These are phyloP conservation scores for Laothoe populi DNA, from an alignment of 2,888 invertebrate species.

Conservation along the genomic window DNA sequence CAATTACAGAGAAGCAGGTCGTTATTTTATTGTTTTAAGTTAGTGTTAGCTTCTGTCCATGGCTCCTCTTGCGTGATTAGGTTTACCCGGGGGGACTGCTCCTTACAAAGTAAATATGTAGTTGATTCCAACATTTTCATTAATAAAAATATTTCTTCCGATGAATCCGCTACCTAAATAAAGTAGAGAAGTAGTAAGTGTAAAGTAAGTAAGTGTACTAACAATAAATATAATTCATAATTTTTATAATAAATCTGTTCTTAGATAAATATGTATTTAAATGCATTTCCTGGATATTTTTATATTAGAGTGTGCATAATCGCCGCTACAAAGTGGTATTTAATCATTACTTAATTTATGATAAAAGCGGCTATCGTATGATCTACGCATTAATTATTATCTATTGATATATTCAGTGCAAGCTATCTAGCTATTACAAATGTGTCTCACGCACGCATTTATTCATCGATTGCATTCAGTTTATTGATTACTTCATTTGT, in stretches of 20 bases:
- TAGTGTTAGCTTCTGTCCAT: too few relatives aligned
- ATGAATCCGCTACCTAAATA: too few relatives aligned
- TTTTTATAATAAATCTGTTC: too few relatives aligned
- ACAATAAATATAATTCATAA: too few relatives aligned
- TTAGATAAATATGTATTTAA: neutral
- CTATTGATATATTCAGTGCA: slow-evolving; percentile 43
- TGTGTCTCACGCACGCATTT: slow-evolving; percentile 43
- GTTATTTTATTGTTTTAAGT: too few relatives aligned
- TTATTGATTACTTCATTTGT: slow-evolving; percentile 50
- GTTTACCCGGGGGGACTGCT: too few relatives aligned
- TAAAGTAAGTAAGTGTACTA: too few relatives aligned
- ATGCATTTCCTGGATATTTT: neutral
- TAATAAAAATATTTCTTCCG: too few relatives aligned
- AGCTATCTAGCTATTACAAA: slow-evolving; percentile 38
- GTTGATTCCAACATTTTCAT: too few relatives aligned
- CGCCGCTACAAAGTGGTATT: neutral
- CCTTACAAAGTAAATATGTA: too few relatives aligned
- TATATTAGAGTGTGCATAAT: neutral
- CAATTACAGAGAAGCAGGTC: neutral
- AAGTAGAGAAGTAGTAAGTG: too few relatives aligned
- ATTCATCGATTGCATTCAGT: slow-evolving; percentile 42
- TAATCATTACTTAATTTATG: slow-evolving; percentile 16
- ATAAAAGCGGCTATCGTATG: slow-evolving; percentile 17
- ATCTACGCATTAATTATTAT: slow-evolving; percentile 33
- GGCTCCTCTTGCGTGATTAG: too few relatives aligned